Evolutionary conservation across 2,888 invertebrate genomes (phyloP).

Genomic region (Hipparchia sbordonii): DNA sequence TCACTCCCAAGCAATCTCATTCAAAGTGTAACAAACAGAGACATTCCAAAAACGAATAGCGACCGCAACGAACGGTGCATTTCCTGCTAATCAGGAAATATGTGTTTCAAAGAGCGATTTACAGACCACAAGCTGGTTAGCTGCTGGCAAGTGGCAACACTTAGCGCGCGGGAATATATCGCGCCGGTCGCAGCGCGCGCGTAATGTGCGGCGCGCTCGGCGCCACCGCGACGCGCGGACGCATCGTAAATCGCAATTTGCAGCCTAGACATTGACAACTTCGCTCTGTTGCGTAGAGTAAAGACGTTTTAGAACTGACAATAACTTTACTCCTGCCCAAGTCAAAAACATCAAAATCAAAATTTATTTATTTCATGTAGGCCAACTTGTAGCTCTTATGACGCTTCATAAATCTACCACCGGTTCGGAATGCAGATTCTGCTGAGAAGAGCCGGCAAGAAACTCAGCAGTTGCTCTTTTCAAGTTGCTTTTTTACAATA

Average conservation of each 20-base stretch:
- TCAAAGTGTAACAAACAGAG: neutral
- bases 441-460: too few relatives aligned
- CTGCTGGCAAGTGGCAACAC: constrained; percentile 25
- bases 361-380: too few relatives aligned
- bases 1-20: too few relatives aligned
- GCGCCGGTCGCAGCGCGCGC: constrained; percentile 13
- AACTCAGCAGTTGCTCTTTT: too few relatives aligned
- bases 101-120: constrained; percentile 26
- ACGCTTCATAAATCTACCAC: too few relatives aligned
- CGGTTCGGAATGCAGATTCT: too few relatives aligned
- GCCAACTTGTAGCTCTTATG: too few relatives aligned
- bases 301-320: constrained; percentile 3
- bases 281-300: constrained; percentile 1
- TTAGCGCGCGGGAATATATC: constrained; percentile 28
- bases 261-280: constrained; percentile 33
- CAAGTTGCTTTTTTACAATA: too few relatives aligned
- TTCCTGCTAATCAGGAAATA: constrained; percentile 34
- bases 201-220: constrained; percentile 21
- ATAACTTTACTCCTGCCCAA: neutral
- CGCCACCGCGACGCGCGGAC: constrained; percentile 43
- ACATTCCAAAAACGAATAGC: neutral
- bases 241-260: constrained; percentile 42
- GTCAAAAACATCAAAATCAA: too few relatives aligned
- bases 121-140: constrained; percentile 17
- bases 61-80: constrained; percentile 17